These are phyloP conservation scores for Tragopan temminckii DNA, from an alignment of 2,797 vertebrate genomes.

Conservation along the genomic window DNA sequence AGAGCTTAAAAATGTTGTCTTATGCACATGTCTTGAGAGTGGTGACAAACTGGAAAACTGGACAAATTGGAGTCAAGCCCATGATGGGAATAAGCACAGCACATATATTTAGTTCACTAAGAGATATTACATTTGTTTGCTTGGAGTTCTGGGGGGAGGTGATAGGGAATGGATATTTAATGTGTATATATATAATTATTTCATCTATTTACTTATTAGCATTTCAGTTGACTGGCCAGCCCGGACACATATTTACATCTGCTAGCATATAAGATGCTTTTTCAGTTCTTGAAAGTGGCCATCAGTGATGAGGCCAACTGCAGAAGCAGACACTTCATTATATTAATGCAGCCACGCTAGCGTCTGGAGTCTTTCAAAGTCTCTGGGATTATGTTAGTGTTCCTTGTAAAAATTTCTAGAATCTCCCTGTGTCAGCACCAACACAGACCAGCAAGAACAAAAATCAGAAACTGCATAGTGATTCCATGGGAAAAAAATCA, in stretches of 20 bases:
- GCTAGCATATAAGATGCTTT: background rate
- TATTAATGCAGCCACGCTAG: constrained; percentile 13
- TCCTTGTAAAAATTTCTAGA: constrained; percentile 36
- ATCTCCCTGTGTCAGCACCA: constrained; percentile 48
- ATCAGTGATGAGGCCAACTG: background rate
- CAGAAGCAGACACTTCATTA: constrained; percentile 12
- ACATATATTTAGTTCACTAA: background rate
- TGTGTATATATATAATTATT: background rate
- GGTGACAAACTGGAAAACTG: background rate
- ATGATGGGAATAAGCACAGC: background rate
- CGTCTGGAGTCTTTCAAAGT: constrained; percentile 26
- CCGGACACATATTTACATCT: background rate
- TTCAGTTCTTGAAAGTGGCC: background rate
- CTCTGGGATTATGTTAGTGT: background rate
- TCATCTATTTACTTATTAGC: background rate
- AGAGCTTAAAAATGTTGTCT: background rate
- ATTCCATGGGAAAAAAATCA: constrained; percentile 73
- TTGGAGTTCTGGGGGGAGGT: too few relatives aligned
- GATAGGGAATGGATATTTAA: too few relatives aligned
- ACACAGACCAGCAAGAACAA: background rate
- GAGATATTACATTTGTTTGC: background rate
- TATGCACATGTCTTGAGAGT: background rate
- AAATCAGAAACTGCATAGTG: constrained; percentile 58
- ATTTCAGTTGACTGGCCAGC: background rate
- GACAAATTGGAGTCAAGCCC: background rate